These are phyloP conservation scores for Hyles vespertilio DNA, from an alignment of 1,140 invertebrate genomes.

Conservation along the genomic window DNA sequence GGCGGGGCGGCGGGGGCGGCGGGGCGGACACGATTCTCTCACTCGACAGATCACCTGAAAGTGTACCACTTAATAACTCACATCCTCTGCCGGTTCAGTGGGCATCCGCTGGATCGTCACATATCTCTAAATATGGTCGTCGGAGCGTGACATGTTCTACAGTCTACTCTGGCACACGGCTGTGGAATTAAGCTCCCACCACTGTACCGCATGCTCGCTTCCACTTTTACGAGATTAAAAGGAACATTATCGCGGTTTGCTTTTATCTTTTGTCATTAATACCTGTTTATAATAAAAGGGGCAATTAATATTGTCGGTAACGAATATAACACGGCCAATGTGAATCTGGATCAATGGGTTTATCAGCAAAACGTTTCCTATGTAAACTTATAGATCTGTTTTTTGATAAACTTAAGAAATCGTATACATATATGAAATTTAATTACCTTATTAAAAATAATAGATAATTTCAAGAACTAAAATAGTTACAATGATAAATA, in stretches of 20 bases:
- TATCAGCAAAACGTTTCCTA: no score
- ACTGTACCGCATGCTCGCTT: conserved; percentile 1
- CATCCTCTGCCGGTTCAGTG: conserved; percentile 71
- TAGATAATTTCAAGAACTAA: no score
- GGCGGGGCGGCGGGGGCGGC: conserved; percentile 1
- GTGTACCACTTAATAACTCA: conserved; percentile 73
- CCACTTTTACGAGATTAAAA: conserved; percentile 5
- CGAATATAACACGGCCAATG: no score
- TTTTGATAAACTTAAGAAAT: no score
- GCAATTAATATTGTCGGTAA: no score
- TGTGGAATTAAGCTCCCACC: conserved; percentile 37
- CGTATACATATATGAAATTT: no score
- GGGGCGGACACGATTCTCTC: conserved; percentile 59
- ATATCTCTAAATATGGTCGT: conserved; percentile 72
- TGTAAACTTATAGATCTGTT: no score
- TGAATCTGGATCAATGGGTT: no score
- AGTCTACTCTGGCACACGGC: conserved; percentile 35
- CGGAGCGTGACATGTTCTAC: conserved; percentile 48
- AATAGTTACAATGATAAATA: no score
- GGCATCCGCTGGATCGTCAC: conserved; percentile 70
- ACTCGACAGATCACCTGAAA: conserved; percentile 73
- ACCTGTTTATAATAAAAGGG: no score
- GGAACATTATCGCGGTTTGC: neutral
- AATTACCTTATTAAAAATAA: no score
- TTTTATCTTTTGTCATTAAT: conserved; percentile 3